These are phyloP conservation scores for Ctenoplectra terminalis DNA, from an alignment of 1,140 invertebrate genomes.

Conservation along the genomic window DNA sequence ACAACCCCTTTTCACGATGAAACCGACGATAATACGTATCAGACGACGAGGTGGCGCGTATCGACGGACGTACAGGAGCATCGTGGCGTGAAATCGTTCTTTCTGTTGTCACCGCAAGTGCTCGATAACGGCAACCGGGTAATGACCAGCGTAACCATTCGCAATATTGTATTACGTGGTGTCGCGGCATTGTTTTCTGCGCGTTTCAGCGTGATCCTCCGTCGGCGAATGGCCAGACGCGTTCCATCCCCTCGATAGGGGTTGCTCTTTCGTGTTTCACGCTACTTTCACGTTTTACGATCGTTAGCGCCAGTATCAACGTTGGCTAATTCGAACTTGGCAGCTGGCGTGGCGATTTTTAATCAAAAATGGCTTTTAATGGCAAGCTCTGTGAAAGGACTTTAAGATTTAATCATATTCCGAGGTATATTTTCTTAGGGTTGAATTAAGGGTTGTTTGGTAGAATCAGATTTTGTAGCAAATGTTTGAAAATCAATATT, in stretches of 20 bases:
- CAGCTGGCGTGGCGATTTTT: not conserved
- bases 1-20: not conserved
- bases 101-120: not conserved
- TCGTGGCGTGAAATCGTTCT: slow-evolving; percentile 14
- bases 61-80: not conserved
- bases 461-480: too few species aligned
- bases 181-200: slow-evolving; percentile 60
- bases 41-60: not conserved
- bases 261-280: slow-evolving; percentile 7
- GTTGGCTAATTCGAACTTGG: not conserved
- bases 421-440: too few species aligned
- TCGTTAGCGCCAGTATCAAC: not conserved
- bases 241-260: not conserved
- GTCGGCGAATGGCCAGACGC: slow-evolving; percentile 44
- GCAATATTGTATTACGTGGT: slow-evolving; percentile 62
- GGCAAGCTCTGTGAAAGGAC: not conserved
- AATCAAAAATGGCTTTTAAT: not conserved
- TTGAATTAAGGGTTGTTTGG: too few species aligned
- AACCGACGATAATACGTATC: not conserved
- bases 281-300: slow-evolving; percentile 4
- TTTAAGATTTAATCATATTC: not conserved
- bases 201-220: slow-evolving; percentile 52
- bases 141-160: slow-evolving; percentile 59
- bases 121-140: slow-evolving; percentile 45
- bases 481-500: too few species aligned